phyloP scores from a whole-genome alignment of 35 echinoderm and acorn worm genomes.

The Nesometra sesokonis region DNA sequence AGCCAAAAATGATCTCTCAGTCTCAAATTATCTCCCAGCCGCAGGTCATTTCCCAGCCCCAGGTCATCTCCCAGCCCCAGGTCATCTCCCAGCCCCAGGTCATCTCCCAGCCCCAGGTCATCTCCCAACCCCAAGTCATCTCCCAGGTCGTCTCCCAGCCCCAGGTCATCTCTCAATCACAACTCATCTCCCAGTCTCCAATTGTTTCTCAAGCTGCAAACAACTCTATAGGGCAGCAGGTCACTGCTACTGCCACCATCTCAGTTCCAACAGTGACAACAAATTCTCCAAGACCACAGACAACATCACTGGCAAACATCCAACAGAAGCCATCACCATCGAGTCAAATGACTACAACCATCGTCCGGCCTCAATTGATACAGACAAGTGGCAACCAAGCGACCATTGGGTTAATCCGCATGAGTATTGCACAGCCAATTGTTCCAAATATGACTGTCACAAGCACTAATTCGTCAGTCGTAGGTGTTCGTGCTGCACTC shows the following conservation, averaged over 20 bases:
- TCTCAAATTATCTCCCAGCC: no score
- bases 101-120: no score
- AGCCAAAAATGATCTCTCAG: no score
- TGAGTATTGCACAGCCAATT: neutral
- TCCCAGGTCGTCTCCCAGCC: no score
- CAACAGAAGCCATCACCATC: neutral
- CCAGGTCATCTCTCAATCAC: no score
- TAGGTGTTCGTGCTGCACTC: neutral
- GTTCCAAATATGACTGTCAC: neutral
- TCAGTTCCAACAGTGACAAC: neutral
- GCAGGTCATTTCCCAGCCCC: no score
- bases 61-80: no score
- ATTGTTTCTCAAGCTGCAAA: no score
- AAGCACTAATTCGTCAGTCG: neutral
- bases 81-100: no score
- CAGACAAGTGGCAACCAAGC: constrained; percentile 61
- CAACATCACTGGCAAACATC: neutral
- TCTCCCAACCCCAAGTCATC: no score
- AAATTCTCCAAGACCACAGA: neutral
- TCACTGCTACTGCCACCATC: neutral
- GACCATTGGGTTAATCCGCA: constrained; percentile 54
- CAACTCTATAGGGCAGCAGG: no score
- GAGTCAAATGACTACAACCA: neutral
- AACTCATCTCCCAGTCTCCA: no score
- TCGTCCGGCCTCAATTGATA: constrained; percentile 48